These are phyloP conservation scores for Castor canadensis DNA, from an alignment of 2,113 vertebrate genomes.

Conservation along the genomic window DNA sequence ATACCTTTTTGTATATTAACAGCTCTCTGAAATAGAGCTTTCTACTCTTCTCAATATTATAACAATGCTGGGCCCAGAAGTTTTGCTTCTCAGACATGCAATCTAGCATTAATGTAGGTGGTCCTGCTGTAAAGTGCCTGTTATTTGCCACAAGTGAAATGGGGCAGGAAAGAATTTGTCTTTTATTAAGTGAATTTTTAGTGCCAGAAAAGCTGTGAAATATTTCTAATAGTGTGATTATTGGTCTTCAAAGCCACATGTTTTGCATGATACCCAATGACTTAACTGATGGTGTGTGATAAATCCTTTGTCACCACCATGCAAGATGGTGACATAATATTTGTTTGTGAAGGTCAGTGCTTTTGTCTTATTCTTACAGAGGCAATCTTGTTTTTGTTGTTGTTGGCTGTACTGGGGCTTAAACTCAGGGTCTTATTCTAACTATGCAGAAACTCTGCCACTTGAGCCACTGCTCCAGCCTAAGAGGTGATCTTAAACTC, in stretches of 20 bases:
- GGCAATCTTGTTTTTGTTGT: background rate
- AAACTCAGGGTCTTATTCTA: too few relatives aligned
- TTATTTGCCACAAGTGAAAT: background rate
- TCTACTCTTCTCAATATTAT: background rate
- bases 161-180: background rate
- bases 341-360: background rate
- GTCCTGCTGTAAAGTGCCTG: background rate
- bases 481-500: background rate
- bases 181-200: background rate
- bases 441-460: too few relatives aligned
- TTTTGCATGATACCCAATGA: background rate
- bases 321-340: background rate
- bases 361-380: constrained; percentile 11
- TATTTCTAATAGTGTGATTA: background rate
- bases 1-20: background rate
- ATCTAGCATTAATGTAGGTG: background rate
- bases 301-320: background rate
- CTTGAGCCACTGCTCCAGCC: background rate
- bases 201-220: background rate
- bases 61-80: background rate
- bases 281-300: background rate
- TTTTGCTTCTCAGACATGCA: background rate
- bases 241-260: background rate
- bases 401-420: too few relatives aligned
- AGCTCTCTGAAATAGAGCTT: constrained; percentile 1